Conservation (phyloP, 2,888 invertebrate species). For the Lysandra coridon region DNA sequence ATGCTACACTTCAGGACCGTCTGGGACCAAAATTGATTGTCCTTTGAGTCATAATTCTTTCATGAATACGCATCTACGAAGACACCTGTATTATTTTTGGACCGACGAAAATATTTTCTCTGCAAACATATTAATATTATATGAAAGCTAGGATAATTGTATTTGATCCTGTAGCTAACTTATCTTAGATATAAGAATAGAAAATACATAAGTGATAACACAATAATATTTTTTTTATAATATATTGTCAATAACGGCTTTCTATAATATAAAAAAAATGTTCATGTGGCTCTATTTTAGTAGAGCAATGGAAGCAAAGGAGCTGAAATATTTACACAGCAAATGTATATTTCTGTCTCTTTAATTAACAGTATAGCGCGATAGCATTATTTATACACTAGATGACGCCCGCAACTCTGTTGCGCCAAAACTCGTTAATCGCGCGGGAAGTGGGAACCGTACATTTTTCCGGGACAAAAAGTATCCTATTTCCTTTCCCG, state of each 20-base stretch:
- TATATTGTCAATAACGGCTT: no score
- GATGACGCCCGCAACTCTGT: no score
- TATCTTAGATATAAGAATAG: neutral
- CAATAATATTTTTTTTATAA: no score
- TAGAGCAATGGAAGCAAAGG: no score
- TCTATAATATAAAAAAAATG: no score
- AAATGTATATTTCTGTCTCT: neutral
- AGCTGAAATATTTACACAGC: no score
- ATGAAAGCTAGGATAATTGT: neutral
- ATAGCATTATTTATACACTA: neutral
- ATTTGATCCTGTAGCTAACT: neutral
- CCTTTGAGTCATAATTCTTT: neutral
- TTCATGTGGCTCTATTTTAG: no score
- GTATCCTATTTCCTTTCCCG: no score
- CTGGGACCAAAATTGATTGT: conserved; percentile 8
- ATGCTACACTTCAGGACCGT: neutral
- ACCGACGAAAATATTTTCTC: neutral
- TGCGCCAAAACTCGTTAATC: no score
- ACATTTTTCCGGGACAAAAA: no score
- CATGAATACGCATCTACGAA: neutral
- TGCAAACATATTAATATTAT: neutral
- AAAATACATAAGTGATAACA: neutral
- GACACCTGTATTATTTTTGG: neutral
- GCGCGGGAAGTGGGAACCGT: no score
- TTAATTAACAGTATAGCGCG: neutral